phyloP scores from a whole-genome alignment of 2,797 vertebrate species.

The Heterohyrax brucei region DNA sequence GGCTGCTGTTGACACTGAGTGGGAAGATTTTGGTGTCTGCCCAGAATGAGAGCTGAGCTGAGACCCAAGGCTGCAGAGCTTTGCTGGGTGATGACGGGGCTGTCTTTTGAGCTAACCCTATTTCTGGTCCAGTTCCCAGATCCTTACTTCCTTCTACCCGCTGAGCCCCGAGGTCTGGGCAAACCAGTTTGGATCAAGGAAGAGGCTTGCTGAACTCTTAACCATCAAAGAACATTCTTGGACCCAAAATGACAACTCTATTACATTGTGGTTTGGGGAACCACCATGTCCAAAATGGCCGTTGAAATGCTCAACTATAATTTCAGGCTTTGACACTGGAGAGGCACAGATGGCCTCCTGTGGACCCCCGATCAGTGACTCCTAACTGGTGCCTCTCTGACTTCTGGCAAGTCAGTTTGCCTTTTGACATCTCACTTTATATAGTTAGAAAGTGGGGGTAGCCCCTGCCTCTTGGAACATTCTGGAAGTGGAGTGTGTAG shows the following conservation, averaged over 20 bases:
- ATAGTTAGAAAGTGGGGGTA: neutral
- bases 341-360: neutral
- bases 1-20: neutral
- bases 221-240: slow-evolving; percentile 21
- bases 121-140: neutral
- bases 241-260: slow-evolving; percentile 34
- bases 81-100: neutral
- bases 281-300: neutral
- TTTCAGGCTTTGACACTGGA: neutral
- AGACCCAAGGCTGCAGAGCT: neutral
- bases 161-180: slow-evolving; percentile 12
- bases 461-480: neutral
- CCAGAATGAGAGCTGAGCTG: neutral
- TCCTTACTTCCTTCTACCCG: slow-evolving; percentile 56
- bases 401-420: neutral
- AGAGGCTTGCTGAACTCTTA: slow-evolving; percentile 46
- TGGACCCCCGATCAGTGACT: neutral
- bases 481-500: neutral
- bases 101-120: slow-evolving; percentile 47
- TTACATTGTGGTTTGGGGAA: neutral
- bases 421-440: neutral
- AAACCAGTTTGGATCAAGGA: slow-evolving; percentile 69
- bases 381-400: neutral
- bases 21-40: neutral
- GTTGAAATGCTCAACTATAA: neutral